phyloP scores from a whole-genome alignment of 2,888 invertebrate genomes.

The Gortyna flavago region DNA sequence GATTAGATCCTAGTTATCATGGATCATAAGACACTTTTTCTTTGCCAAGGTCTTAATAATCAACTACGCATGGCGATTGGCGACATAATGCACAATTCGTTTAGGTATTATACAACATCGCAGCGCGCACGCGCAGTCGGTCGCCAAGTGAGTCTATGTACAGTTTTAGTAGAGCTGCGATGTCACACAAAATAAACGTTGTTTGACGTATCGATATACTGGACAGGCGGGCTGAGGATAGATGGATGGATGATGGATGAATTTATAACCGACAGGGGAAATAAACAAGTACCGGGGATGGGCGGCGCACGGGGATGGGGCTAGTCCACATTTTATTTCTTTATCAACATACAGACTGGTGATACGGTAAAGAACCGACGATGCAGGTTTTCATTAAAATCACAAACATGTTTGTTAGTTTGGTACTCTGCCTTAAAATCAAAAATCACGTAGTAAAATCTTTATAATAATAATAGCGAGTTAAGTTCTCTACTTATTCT shows the following conservation, averaged over 20 bases:
- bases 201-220: conserved; percentile 57
- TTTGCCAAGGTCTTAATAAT: neutral
- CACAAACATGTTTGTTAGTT: neutral
- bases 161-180: conserved; percentile 1
- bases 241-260: conserved; percentile 61
- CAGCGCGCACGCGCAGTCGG: neutral
- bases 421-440: conserved; percentile 3
- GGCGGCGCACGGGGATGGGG: neutral
- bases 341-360: neutral
- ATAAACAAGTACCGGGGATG: conserved; percentile 38
- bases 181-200: conserved; percentile 43
- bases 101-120: neutral
- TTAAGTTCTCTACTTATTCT: neutral
- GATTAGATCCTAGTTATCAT: neutral
- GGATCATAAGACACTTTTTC: neutral
- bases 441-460: conserved; percentile 10
- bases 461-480: neutral
- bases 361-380: neutral
- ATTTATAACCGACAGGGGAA: conserved; percentile 58
- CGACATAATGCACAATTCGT: neutral
- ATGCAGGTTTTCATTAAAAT: neutral
- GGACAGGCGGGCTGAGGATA: conserved; percentile 40
- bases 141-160: neutral
- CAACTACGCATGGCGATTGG: no score
- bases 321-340: conserved; percentile 19